Conservation (phyloP, 2,797 vertebrate genomes). For the Pteropus rufus region DNA sequence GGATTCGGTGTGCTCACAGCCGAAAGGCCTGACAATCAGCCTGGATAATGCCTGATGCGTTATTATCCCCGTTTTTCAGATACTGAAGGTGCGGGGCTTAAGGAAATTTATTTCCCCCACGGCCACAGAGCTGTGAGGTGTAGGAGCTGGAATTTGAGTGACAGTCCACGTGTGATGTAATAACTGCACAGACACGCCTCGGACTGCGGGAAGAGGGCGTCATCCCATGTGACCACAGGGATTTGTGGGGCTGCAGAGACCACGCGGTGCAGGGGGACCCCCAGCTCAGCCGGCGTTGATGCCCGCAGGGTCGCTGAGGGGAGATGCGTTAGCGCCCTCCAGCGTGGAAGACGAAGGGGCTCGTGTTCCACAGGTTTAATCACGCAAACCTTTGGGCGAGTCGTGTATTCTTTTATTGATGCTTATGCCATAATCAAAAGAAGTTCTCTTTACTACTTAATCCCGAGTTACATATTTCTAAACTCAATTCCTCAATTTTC, state of each 20-base stretch:
- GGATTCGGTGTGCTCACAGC: accelerated
- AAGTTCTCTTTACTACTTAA: slow-evolving; percentile 11
- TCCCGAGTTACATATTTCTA: slow-evolving; percentile 28
- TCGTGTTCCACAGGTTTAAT: background rate
- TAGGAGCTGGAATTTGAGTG: background rate
- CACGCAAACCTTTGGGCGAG: background rate
- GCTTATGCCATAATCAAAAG: background rate
- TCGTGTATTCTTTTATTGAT: background rate
- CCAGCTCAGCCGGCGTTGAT: background rate
- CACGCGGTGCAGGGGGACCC: no score
- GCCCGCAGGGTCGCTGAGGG: background rate
- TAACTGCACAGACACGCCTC: background rate
- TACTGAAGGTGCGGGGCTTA: background rate
- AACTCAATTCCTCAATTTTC: slow-evolving; percentile 28
- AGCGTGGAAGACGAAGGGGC: background rate
- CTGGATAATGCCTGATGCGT: accelerated
- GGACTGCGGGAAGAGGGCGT: background rate
- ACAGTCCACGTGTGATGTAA: background rate
- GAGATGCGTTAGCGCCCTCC: background rate
- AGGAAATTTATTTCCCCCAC: background rate
- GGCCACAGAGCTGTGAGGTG: background rate
- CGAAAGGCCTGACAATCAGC: accelerated
- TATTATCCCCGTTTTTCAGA: background rate
- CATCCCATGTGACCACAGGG: background rate
- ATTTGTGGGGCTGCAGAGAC: background rate